A percentile compares a stretch with the other conserved stretches of the same genome.
phyloP scores from a whole-genome alignment of 2,797 vertebrate genomes.

The Premnoplex brunnescens region DNA sequence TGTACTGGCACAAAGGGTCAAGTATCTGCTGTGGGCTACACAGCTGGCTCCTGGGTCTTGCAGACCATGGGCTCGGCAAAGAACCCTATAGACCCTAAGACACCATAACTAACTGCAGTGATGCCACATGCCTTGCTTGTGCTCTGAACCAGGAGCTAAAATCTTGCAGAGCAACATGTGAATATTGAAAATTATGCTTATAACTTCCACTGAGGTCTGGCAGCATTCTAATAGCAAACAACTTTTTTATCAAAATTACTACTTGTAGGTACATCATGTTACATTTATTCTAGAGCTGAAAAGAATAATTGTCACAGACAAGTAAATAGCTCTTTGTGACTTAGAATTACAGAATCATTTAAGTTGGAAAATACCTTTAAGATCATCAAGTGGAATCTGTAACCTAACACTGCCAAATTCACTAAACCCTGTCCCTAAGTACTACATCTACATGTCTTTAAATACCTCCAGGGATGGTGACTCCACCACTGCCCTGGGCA shows the following conservation, averaged over 20 bases:
- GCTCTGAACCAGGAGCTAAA: not conserved
- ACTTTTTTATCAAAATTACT: not conserved
- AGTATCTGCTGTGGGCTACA: not conserved
- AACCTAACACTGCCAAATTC: not conserved
- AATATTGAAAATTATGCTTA: not conserved
- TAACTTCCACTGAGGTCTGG: not conserved
- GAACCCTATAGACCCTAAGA: accelerated
- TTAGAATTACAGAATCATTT: not conserved
- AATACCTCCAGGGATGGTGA: not conserved
- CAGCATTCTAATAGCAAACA: not conserved
- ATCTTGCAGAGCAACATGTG: not conserved
- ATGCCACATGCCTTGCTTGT: not conserved
- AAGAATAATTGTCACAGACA: not conserved
- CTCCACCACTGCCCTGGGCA: not conserved
- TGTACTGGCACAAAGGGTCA: not conserved
- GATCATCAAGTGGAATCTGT: not conserved
- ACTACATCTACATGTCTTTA: not conserved
- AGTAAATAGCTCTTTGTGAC: not conserved
- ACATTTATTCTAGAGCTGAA: not conserved
- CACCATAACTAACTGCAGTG: accelerated
- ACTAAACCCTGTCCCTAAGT: not conserved
- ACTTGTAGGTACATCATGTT: not conserved
- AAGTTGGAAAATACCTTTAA: not conserved
- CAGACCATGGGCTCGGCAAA: not conserved
- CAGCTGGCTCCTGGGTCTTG: accelerated